phyloP scores from a whole-genome alignment of 1,140 invertebrate species.

The Anoplophora glabripennis region DNA sequence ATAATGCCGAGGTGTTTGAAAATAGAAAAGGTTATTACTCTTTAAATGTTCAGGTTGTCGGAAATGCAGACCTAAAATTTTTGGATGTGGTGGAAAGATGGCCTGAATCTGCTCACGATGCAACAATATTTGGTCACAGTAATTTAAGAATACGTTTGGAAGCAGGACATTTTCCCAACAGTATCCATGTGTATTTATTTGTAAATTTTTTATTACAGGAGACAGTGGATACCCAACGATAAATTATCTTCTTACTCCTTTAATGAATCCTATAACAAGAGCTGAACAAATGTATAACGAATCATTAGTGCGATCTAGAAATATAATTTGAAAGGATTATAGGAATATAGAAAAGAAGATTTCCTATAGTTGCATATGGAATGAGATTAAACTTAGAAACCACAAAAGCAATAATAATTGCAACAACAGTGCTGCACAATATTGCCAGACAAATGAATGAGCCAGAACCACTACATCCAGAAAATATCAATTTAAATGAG shows the following conservation, averaged over 20 bases:
- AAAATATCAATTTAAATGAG: background rate
- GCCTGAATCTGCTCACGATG: no score
- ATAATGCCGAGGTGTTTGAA: no score
- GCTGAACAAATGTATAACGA: conserved; percentile 11
- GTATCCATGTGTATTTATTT: no score
- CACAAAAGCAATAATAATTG: conserved; percentile 1
- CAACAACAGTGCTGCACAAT: conserved; percentile 7
- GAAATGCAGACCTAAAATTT: no score
- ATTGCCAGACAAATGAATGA: conserved; percentile 10
- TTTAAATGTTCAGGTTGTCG: no score
- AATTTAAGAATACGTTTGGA: no score
- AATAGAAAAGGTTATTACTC: no score
- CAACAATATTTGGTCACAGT: no score
- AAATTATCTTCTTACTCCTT: conserved; percentile 18
- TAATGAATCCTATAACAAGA: conserved; percentile 9
- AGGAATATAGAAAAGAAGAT: conserved; percentile 16
- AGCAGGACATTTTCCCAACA: no score
- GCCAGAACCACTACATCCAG: background rate
- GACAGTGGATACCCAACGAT: conserved; percentile 17
- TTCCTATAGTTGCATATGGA: conserved; percentile 13
- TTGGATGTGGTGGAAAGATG: no score
- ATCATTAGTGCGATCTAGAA: conserved; percentile 8
- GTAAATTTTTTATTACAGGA: no score
- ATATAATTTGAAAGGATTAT: conserved; percentile 15
- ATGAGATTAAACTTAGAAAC: conserved; percentile 1